A percentile compares a stretch with the other conserved stretches of the same genome.
phyloP scores from a whole-genome alignment of 2,888 invertebrate genomes.

The Pocota personata region DNA sequence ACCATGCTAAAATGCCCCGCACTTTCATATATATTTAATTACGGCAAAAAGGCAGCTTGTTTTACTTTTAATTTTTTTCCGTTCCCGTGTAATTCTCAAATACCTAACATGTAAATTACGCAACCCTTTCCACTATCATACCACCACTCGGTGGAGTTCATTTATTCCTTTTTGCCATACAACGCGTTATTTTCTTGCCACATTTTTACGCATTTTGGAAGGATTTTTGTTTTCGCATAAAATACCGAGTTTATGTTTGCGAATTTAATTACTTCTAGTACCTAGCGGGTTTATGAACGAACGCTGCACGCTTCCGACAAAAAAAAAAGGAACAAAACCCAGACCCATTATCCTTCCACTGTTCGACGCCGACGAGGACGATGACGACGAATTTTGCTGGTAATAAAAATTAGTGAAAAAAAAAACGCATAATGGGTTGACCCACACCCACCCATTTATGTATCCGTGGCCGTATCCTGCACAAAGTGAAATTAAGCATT shows the following conservation, averaged over 20 bases:
- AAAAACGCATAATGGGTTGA: slow-evolving; percentile 17
- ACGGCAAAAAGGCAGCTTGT: slow-evolving; percentile 19
- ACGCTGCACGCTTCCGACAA: neutral
- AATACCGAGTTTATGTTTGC: slow-evolving; percentile 37
- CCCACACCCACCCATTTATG: neutral
- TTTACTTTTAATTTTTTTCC: neutral
- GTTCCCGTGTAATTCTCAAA: slow-evolving; percentile 21
- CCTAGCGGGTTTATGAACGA: slow-evolving; percentile 27
- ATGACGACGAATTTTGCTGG: neutral
- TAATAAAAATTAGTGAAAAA: slow-evolving; percentile 28
- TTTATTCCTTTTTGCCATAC: slow-evolving; percentile 14
- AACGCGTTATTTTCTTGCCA: slow-evolving; percentile 3
- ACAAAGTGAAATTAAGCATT: slow-evolving; percentile 17
- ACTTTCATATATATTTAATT: slow-evolving; percentile 14
- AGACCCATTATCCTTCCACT: neutral
- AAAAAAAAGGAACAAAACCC: neutral
- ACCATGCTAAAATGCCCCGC: neutral
- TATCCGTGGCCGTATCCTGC: neutral
- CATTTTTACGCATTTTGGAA: slow-evolving; percentile 36
- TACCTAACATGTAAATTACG: slow-evolving; percentile 63
- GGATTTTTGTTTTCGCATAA: slow-evolving; percentile 28
- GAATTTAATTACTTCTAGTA: slow-evolving; percentile 56
- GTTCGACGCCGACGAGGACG: neutral
- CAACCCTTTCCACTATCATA: slow-evolving; percentile 28
- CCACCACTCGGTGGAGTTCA: neutral